Conservation (phyloP, 2,888 invertebrate genomes). For the Nomada ruficornis region DNA sequence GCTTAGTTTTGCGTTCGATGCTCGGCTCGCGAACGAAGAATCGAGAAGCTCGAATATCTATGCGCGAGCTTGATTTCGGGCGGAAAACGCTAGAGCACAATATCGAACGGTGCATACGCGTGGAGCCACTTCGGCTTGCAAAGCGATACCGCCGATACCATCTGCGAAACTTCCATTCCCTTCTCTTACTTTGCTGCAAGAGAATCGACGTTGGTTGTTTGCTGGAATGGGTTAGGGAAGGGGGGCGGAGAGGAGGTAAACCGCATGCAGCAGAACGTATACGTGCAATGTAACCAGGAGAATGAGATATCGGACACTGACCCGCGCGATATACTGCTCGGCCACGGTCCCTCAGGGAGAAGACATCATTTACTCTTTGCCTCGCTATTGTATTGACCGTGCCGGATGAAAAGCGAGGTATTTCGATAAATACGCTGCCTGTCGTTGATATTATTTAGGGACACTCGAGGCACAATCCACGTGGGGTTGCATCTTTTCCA, state of each 20-base stretch:
- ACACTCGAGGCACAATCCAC: slow-evolving; percentile 42
- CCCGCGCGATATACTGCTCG: slow-evolving; percentile 66
- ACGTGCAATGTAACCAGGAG: slow-evolving; percentile 59
- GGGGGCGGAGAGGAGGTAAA: slow-evolving; percentile 29
- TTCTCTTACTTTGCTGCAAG: neutral
- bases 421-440: slow-evolving; percentile 60
- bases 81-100: slow-evolving; percentile 61
- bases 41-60: too few species aligned
- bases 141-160: slow-evolving; percentile 64
- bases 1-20: too few species aligned
- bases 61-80: neutral
- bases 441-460: slow-evolving; percentile 54
- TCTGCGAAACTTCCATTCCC: slow-evolving; percentile 60
- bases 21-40: too few species aligned
- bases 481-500: slow-evolving; percentile 6
- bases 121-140: slow-evolving; percentile 62
- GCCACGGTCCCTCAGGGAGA: slow-evolving; percentile 48
- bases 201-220: slow-evolving; percentile 1
- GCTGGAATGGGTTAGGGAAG: neutral
- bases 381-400: slow-evolving; percentile 57
- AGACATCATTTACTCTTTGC: slow-evolving; percentile 67
- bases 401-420: slow-evolving; percentile 45
- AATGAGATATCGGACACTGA: slow-evolving; percentile 74
- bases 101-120: slow-evolving; percentile 41
- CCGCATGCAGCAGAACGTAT: slow-evolving; percentile 61